Base-by-base conservation (phyloP, 2,888 invertebrate genomes). In the Bellardia bayeri region DNA sequence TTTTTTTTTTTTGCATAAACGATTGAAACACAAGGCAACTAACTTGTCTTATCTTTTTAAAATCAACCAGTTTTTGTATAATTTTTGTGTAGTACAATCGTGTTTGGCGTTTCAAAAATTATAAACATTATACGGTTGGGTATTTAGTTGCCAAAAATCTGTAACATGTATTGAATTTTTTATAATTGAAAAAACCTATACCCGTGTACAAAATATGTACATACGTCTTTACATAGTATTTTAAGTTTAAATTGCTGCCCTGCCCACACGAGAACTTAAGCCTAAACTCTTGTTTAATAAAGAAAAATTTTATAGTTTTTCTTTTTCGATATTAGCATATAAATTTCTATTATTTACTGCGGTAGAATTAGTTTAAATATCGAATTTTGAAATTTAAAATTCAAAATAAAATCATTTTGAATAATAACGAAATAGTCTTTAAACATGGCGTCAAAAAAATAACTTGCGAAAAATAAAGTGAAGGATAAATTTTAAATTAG, bases 101-200 rank as follows among this genome's bases (percentile, higher is more conserved):
- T 86, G 85, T 61, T 82, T 72, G 58, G 85, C 63, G 37, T 86
- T 71, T 82, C 11, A 85, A 85, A 45, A 23, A 30, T 16, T 2
- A 58, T 5, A 37, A 37, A 6, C 6, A 6, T 37, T 37, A 30
- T 30, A 56, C 14, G 63, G 9, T 58, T 45, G 79, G 68, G 74
- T 68, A 63, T 78, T 75, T 54, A 74, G 58, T 79, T 85, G 75
- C 56, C 84, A 76, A 87, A 76, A 87, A 87, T 72, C 75, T 84
- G 75, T 76, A 78, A 68, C 84, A 84, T 72, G 87, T 54, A 42
- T 76, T 61, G 87, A 87, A 84, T 87, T 75, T 66, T 66, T 78
- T 71, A 83, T 71, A 56, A 45, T 13, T 23, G 37, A 2, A 58
- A 63, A 33, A 69, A 23, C 23, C 1, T 23, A 23, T 23, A 23